Evolutionary conservation across 37 sponge, comb jelly and placozoan genomes (phyloP).

Genomic region (Trichoplax adhaerens): DNA sequence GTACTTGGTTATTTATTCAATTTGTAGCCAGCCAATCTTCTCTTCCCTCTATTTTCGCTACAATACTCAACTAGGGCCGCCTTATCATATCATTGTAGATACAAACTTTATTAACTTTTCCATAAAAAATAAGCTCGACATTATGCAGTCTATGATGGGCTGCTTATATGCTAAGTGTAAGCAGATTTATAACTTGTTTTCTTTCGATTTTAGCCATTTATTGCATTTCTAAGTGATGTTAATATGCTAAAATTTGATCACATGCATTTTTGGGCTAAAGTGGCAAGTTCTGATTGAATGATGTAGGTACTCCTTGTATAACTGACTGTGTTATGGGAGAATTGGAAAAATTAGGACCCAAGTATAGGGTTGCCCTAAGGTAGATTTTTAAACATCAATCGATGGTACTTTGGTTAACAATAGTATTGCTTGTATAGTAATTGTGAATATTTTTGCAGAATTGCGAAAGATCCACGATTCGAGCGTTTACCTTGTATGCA

Average conservation of each 20-base stretch:
- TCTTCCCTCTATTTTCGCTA: constrained; percentile 85
- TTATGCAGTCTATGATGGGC: constrained; percentile 84
- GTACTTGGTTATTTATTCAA: neutral
- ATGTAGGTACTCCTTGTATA: constrained; percentile 76
- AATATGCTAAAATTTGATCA: neutral
- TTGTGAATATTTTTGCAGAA: constrained; percentile 11
- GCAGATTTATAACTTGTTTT: neutral
- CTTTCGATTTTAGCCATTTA: neutral
- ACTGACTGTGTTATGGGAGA: constrained; percentile 97
- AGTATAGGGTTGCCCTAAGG: constrained; percentile 77
- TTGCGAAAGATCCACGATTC: constrained; percentile 88
- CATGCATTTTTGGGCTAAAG: too few species aligned
- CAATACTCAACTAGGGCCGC: constrained; percentile 94
- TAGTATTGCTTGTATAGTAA: neutral
- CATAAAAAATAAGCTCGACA: constrained; percentile 92
- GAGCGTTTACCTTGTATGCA: constrained; percentile 88
- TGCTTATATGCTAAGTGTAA: constrained; percentile 93
- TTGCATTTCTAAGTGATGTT: constrained; percentile 5
- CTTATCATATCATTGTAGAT: constrained; percentile 81
- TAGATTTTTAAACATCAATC: constrained; percentile 3
- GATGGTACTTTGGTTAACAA: neutral
- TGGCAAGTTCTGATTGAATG: too few species aligned
- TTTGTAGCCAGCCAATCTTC: constrained; percentile 47
- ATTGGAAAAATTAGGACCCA: constrained; percentile 93
- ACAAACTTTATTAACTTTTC: constrained; percentile 98